A percentile compares a stretch with the other conserved stretches of the same genome.
These are phyloP conservation scores for Cynopterus sphinx DNA, from an alignment of 2,797 vertebrate genomes.

Conservation along the genomic window DNA sequence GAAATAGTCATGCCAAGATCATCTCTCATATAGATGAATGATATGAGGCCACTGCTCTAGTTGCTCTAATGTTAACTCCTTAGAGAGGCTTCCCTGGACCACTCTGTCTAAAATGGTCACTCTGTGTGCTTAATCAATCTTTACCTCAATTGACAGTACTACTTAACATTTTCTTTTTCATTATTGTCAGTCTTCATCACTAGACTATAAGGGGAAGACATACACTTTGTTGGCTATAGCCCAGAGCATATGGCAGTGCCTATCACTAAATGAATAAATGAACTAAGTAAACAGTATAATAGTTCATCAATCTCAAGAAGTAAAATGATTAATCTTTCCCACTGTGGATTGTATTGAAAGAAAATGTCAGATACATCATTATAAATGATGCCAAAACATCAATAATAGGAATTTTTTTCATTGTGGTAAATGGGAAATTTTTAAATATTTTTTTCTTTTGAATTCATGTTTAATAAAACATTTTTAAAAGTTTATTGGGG, in stretches of 20 bases:
- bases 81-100: neutral
- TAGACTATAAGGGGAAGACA: neutral
- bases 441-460: neutral
- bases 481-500: too few species aligned
- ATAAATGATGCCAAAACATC: constrained; percentile 44
- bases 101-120: constrained; percentile 23
- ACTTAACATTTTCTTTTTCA: constrained; percentile 26
- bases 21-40: constrained; percentile 2
- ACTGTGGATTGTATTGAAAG: constrained; percentile 51
- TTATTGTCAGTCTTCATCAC: constrained; percentile 28
- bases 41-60: neutral
- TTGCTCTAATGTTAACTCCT: neutral
- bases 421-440: neutral
- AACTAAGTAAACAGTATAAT: constrained; percentile 51
- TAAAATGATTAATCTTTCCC: constrained; percentile 41
- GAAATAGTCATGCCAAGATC: constrained; percentile 14
- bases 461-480: constrained; percentile 51
- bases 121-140: constrained; percentile 35
- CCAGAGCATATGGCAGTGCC: neutral
- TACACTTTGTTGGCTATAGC: neutral
- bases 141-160: neutral
- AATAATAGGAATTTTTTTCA: constrained; percentile 38
- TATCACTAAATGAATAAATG: constrained; percentile 38
- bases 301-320: constrained; percentile 39
- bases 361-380: constrained; percentile 43